Percentiles rank a stretch among this genome's conserved stretches.
These are phyloP conservation scores for Eptesicus fuscus DNA, from an alignment of 2,113 vertebrate genomes.

Conservation along the genomic window DNA sequence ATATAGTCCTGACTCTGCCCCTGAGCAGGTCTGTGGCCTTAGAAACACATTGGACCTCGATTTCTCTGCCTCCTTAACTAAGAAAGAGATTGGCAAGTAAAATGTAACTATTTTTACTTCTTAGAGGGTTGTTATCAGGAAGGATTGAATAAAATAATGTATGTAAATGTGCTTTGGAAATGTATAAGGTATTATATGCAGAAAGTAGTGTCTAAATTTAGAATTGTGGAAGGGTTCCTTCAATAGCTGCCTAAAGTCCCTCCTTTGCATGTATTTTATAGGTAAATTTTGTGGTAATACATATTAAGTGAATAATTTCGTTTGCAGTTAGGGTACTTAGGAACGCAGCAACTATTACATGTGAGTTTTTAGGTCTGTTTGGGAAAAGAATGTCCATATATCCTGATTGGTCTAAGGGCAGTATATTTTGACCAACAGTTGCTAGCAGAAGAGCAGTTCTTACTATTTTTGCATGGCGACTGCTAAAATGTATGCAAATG, in stretches of 20 bases:
- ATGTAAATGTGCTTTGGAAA: neutral
- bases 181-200: neutral
- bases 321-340: neutral
- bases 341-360: neutral
- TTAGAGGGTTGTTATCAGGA: neutral
- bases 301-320: constrained; percentile 1
- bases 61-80: neutral
- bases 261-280: neutral
- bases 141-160: neutral
- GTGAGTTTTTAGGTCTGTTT: neutral
- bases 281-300: neutral
- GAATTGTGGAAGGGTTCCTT: neutral
- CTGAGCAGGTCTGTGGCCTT: neutral
- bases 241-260: neutral
- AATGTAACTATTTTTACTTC: neutral
- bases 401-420: neutral
- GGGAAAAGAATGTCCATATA: neutral
- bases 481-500: neutral
- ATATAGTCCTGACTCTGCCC: neutral
- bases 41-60: neutral
- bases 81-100: neutral
- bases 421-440: constrained; percentile 20
- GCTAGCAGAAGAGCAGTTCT: neutral
- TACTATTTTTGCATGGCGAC: constrained; percentile 8
- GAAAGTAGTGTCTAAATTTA: neutral